Conservation (phyloP, 2,113 vertebrate species). For the Eolophus roseicapilla region DNA sequence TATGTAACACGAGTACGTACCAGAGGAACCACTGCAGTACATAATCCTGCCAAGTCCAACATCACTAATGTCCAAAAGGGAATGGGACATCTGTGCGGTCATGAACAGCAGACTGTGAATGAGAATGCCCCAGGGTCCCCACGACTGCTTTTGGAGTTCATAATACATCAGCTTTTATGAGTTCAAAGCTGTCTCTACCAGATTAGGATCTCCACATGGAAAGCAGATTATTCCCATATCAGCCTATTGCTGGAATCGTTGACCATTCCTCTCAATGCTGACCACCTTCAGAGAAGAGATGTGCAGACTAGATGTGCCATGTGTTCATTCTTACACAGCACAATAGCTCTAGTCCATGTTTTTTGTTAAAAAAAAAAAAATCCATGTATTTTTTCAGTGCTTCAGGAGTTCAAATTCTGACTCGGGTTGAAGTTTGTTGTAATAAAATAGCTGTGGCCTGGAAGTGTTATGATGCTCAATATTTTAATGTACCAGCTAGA, state of each 20-base stretch:
- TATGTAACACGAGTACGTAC: not conserved
- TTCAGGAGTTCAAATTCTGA: not conserved
- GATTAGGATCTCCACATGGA: not conserved
- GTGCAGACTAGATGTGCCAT: not conserved
- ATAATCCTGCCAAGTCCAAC: not conserved
- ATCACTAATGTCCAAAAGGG: not conserved
- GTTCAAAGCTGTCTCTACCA: not conserved
- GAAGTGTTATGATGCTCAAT: not conserved
- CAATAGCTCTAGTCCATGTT: not conserved
- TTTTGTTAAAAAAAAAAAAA: not conserved
- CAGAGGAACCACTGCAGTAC: not conserved
- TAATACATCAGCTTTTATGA: not conserved
- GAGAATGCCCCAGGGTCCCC: not conserved
- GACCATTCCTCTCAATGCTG: not conserved
- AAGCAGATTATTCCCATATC: not conserved
- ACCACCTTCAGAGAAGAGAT: not conserved
- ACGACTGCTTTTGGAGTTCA: accelerated
- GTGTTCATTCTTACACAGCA: not conserved
- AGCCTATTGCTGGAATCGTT: not conserved
- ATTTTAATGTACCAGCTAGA: not conserved
- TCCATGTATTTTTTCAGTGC: not conserved
- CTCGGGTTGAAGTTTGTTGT: not conserved
- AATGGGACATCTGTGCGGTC: not conserved
- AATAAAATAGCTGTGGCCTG: not conserved
- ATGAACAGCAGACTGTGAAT: not conserved